A percentile compares a stretch with the other conserved stretches of the same genome.
These are phyloP conservation scores for Callipepla californica DNA, from an alignment of 2,113 vertebrate species.

Conservation along the genomic window DNA sequence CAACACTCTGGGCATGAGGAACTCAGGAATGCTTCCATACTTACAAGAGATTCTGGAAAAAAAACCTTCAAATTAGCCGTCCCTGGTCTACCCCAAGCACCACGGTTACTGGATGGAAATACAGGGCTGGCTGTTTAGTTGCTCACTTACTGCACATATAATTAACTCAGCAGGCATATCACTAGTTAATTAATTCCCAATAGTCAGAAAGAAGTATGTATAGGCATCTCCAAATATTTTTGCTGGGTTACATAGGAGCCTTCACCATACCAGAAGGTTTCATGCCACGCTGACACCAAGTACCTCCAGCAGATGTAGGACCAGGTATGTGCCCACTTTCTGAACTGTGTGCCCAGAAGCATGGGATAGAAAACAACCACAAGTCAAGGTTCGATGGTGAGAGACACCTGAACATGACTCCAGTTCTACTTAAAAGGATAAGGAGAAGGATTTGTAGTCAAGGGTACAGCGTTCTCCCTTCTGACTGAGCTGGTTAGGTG, in stretches of 20 bases:
- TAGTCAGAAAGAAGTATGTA: not conserved
- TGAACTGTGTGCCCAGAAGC: not conserved
- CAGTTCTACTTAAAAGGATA: not conserved
- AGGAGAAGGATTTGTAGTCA: not conserved
- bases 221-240: not conserved
- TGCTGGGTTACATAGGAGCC: not conserved
- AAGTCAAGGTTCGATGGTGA: not conserved
- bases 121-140: not conserved
- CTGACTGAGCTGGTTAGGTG: not conserved
- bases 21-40: not conserved
- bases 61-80: not conserved
- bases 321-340: not conserved
- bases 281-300: not conserved
- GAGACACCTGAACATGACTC: not conserved
- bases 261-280: not conserved
- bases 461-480: not conserved
- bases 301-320: rapidly evolving
- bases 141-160: not conserved
- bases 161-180: not conserved
- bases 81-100: not conserved
- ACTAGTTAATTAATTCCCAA: not conserved
- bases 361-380: not conserved
- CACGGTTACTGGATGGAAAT: not conserved
- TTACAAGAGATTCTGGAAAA: not conserved
- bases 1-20: not conserved